These are phyloP conservation scores for Ammodytes dubius DNA, from an alignment of 2,113 vertebrate species.

Conservation along the genomic window DNA sequence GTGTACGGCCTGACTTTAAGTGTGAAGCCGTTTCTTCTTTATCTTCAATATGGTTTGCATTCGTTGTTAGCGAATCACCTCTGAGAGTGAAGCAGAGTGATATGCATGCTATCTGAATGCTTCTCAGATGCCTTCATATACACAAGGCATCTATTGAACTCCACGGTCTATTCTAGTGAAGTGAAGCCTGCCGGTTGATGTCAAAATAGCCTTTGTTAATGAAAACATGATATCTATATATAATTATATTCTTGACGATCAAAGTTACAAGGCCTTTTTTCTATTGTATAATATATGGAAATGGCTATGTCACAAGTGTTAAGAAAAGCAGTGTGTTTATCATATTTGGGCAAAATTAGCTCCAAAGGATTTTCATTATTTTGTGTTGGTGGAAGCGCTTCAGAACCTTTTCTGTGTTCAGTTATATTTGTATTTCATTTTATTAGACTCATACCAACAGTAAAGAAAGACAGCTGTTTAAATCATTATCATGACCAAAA, in stretches of 20 bases:
- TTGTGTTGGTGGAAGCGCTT: neutral
- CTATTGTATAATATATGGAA: neutral
- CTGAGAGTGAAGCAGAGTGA: slow-evolving; percentile 21
- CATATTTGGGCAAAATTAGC: too few species aligned
- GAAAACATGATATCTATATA: slow-evolving; percentile 22
- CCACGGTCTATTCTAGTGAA: slow-evolving; percentile 19
- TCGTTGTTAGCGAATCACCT: slow-evolving; percentile 16
- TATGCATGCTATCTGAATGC: slow-evolving; percentile 28
- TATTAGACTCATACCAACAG: neutral
- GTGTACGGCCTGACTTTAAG: slow-evolving; percentile 51
- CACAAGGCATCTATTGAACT: slow-evolving; percentile 39
- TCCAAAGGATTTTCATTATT: too few species aligned
- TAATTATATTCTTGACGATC: slow-evolving; percentile 44
- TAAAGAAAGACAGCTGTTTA: neutral
- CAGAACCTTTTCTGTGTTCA: neutral
- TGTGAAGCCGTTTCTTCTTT: slow-evolving; percentile 43
- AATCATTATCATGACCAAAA: neutral
- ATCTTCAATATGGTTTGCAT: slow-evolving; percentile 41
- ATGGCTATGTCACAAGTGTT: slow-evolving; percentile 14
- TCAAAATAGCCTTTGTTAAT: slow-evolving; percentile 39
- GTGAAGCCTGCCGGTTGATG: slow-evolving; percentile 31
- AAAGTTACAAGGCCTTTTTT: slow-evolving; percentile 33
- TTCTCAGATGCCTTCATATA: neutral
- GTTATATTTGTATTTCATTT: neutral
- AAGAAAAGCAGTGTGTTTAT: neutral